These are phyloP conservation scores for Caenorhabditis sinica DNA, from an alignment of 2,888 invertebrate species.

Conservation along the genomic window DNA sequence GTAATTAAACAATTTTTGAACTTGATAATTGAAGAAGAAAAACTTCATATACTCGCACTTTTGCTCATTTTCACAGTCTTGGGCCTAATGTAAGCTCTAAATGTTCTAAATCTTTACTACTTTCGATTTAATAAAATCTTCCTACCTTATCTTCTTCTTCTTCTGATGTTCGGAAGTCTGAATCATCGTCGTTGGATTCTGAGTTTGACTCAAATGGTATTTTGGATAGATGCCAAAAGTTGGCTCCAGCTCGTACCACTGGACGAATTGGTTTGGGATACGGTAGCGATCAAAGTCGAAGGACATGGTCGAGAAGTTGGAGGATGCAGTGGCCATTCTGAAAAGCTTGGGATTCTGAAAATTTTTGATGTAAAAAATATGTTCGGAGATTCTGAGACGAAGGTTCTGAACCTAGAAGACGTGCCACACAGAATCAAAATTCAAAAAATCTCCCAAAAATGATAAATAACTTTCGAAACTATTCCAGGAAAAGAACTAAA, in stretches of 20 bases:
- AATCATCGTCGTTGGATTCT: no score
- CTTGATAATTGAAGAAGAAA: neutral
- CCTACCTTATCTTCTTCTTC: conserved; percentile 49
- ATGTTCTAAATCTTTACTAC: no score
- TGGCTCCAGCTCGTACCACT: conserved; percentile 58
- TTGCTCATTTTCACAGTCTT: neutral
- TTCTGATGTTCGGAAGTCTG: neutral
- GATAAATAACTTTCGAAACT: no score
- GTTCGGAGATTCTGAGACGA: no score
- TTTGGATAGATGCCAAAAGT: conserved; percentile 33
- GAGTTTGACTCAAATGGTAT: neutral
- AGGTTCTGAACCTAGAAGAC: no score
- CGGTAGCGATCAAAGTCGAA: conserved; percentile 48
- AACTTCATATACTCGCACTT: neutral
- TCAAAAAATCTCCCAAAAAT: no score
- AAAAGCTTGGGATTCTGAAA: neutral
- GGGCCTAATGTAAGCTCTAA: no score
- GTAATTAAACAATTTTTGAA: neutral
- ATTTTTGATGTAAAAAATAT: no score
- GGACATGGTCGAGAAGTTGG: neutral
- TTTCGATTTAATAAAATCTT: neutral
- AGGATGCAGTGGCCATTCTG: neutral
- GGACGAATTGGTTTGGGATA: conserved; percentile 30
- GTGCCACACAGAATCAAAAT: no score
- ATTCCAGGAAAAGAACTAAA: no score